Conservation (phyloP, 1,140 invertebrate genomes). For the Diploscapter pachys region DNA sequence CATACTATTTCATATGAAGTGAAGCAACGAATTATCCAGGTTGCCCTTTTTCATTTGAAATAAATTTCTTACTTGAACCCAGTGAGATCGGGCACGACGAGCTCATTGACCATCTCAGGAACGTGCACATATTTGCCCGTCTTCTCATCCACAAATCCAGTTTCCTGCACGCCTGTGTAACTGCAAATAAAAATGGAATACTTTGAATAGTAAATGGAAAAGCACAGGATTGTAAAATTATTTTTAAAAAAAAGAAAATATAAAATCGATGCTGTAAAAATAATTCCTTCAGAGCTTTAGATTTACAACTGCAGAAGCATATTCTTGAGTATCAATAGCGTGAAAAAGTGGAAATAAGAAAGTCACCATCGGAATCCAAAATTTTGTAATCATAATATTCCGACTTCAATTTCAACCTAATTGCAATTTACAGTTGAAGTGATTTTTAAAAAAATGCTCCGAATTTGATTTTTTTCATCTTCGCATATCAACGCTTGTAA, state of each 20-base stretch:
- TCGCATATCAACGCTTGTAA: not conserved
- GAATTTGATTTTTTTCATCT: too few relatives aligned
- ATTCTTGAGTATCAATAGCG: too few relatives aligned
- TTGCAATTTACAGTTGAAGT: too few relatives aligned
- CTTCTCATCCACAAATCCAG: constrained; percentile 47
- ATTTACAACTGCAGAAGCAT: too few relatives aligned
- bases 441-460: too few relatives aligned
- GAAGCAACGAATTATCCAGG: too few relatives aligned
- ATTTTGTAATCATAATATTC: too few relatives aligned
- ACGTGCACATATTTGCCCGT: constrained; percentile 67
- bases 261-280: not conserved
- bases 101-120: constrained; percentile 84
- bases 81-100: constrained; percentile 83
- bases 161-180: constrained; percentile 49
- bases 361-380: too few relatives aligned
- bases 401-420: too few relatives aligned
- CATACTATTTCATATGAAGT: too few relatives aligned
- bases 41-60: not conserved
- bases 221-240: not conserved
- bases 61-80: constrained; percentile 63
- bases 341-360: too few relatives aligned
- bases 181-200: constrained; percentile 31
- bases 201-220: not conserved
- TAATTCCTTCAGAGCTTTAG: too few relatives aligned
- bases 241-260: constrained; percentile 17